These are phyloP conservation scores for Oreocharis arfaki DNA, from an alignment of 2,113 vertebrate species.

Conservation along the genomic window DNA sequence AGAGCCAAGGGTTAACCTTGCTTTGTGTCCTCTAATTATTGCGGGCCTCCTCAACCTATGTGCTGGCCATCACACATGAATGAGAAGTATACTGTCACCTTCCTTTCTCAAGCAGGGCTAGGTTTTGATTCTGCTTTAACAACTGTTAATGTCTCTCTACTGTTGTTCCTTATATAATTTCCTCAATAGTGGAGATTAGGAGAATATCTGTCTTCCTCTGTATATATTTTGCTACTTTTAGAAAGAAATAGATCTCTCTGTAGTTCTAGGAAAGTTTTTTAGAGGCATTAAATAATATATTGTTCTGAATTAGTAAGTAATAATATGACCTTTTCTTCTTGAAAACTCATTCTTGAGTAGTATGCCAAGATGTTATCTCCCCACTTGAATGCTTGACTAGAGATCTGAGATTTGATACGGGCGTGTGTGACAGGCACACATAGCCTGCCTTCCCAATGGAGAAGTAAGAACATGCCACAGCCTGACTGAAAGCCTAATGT, in stretches of 20 bases:
- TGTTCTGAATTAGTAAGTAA: background rate
- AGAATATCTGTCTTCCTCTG: background rate
- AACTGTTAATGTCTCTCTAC: background rate
- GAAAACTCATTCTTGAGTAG: background rate
- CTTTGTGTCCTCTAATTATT: background rate
- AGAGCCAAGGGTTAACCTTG: background rate
- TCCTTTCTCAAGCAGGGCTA: background rate
- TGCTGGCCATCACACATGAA: background rate
- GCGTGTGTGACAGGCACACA: background rate
- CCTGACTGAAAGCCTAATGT: background rate
- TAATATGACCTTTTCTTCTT: background rate
- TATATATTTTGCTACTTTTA: background rate
- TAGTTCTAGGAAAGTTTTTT: background rate
- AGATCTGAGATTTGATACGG: background rate
- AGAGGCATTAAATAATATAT: background rate
- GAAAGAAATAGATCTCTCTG: background rate
- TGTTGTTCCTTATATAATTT: background rate
- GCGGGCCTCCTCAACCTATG: rapidly evolving
- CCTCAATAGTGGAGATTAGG: background rate
- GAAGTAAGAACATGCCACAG: background rate
- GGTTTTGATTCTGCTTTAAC: background rate
- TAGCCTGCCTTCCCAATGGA: background rate
- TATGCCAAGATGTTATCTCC: background rate
- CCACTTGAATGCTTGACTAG: background rate
- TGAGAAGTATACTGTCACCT: background rate